A percentile compares a stretch with the other conserved stretches of the same genome.
These are phyloP conservation scores for Amphipoea oculea DNA, from an alignment of 2,888 invertebrate genomes.

Conservation along the genomic window DNA sequence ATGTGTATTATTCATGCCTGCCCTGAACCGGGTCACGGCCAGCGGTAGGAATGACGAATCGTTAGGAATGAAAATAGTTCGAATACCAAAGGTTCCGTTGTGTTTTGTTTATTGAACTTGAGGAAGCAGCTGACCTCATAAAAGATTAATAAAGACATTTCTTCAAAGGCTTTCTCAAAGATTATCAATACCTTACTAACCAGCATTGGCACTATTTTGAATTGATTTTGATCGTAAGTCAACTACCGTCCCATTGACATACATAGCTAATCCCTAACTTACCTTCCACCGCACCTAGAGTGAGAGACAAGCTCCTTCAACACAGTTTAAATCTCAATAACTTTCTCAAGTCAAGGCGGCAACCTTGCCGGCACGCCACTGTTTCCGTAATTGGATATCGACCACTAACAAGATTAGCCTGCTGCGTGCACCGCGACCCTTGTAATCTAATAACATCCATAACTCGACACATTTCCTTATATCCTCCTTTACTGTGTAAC, in stretches of 20 bases:
- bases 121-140: not conserved
- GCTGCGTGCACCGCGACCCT: slow-evolving; percentile 73
- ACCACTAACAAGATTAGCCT: slow-evolving; percentile 79
- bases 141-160: not conserved
- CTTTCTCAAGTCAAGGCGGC: slow-evolving; percentile 77
- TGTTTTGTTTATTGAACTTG: slow-evolving; percentile 35
- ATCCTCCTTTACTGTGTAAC: slow-evolving; percentile 28
- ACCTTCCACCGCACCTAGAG: slow-evolving; percentile 26
- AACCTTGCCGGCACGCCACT: slow-evolving; percentile 71
- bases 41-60: slow-evolving; percentile 14
- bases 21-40: slow-evolving; percentile 48
- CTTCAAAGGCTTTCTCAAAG: not conserved
- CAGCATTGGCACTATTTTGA: not conserved
- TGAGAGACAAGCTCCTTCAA: slow-evolving; percentile 22
- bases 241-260: slow-evolving; percentile 10
- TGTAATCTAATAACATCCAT: slow-evolving; percentile 80
- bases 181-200: not conserved
- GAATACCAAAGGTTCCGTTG: not conserved
- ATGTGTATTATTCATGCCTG: slow-evolving; percentile 40
- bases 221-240: not conserved
- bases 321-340: slow-evolving; percentile 60
- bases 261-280: slow-evolving; percentile 20
- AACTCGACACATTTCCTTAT: slow-evolving; percentile 59
- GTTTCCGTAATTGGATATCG: slow-evolving; percentile 82
- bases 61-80: slow-evolving; percentile 6